phyloP scores from a whole-genome alignment of 2,888 invertebrate species.

The Cerceris ruficornis region DNA sequence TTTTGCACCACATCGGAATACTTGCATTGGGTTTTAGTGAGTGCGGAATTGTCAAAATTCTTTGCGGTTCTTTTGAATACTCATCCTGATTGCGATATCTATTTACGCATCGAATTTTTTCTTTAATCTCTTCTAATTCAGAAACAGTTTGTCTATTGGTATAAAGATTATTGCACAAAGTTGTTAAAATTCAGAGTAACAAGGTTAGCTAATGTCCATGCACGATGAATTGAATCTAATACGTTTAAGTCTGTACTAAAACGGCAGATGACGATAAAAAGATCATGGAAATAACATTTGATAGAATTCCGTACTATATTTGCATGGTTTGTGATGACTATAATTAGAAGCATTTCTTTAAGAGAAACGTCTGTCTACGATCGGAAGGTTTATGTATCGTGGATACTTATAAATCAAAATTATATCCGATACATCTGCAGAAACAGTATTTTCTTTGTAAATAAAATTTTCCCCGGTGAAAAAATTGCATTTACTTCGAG shows the following conservation, averaged over 20 bases:
- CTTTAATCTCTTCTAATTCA: not conserved
- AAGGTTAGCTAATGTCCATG: slow-evolving; percentile 3
- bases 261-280: not conserved
- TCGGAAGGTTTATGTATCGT: too few relatives aligned
- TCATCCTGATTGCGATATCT: not conserved
- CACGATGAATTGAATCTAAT: slow-evolving; percentile 26
- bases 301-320: slow-evolving; percentile 28
- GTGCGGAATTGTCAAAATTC: slow-evolving; percentile 16
- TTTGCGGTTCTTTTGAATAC: not conserved
- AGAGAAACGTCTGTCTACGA: slow-evolving; percentile 6
- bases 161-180: not conserved
- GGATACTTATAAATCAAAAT: too few relatives aligned
- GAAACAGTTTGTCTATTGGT: not conserved
- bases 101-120: not conserved
- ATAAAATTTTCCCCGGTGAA: too few relatives aligned
- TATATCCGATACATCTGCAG: too few relatives aligned
- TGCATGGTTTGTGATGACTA: slow-evolving; percentile 60
- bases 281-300: not conserved
- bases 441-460: too few relatives aligned
- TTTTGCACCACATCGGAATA: slow-evolving; percentile 31
- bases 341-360: slow-evolving; percentile 30
- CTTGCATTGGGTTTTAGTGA: slow-evolving; percentile 29
- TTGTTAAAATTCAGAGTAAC: slow-evolving; percentile 8
- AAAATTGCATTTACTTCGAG: too few relatives aligned
- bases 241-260: slow-evolving; percentile 30